Percentiles rank a stretch among this genome's conserved stretches.
These are phyloP conservation scores for Macrophya alboannulata DNA, from an alignment of 2,888 invertebrate species.

Conservation along the genomic window DNA sequence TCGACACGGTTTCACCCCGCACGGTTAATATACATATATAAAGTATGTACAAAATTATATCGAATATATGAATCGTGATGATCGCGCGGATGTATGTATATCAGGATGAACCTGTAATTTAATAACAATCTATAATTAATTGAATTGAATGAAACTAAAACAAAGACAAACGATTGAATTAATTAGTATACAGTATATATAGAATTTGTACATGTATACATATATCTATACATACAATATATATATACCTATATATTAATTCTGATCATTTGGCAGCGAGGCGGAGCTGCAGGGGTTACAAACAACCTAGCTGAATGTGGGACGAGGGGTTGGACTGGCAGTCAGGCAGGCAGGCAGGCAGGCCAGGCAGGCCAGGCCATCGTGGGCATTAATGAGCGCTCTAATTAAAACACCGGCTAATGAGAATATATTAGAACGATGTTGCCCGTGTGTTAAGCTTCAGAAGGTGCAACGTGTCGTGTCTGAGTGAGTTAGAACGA, in stretches of 20 bases:
- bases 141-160: constrained; percentile 9
- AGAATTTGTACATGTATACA: not conserved
- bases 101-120: not conserved
- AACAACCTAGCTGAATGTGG: constrained; percentile 43
- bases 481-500: constrained; percentile 10
- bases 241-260: constrained; percentile 59
- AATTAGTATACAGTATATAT: not conserved
- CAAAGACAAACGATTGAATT: not conserved
- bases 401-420: constrained; percentile 76
- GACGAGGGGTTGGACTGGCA: constrained; percentile 37
- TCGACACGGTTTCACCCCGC: no score
- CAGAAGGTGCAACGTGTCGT: constrained; percentile 60
- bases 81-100: no score
- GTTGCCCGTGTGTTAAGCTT: constrained; percentile 60
- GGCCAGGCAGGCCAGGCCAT: constrained; percentile 58
- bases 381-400: constrained; percentile 74
- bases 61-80: no score
- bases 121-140: constrained; percentile 2
- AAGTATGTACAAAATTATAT: no score
- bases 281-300: constrained; percentile 56
- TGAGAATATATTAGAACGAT: constrained; percentile 76
- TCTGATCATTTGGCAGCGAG: constrained; percentile 59
- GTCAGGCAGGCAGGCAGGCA: not conserved
- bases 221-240: no score
- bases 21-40: no score